Evolutionary conservation across 23 tunicate species (phyloP), one percentile per base, ranked within the genome.

Genomic region (Halocynthia roretzi): DNA sequence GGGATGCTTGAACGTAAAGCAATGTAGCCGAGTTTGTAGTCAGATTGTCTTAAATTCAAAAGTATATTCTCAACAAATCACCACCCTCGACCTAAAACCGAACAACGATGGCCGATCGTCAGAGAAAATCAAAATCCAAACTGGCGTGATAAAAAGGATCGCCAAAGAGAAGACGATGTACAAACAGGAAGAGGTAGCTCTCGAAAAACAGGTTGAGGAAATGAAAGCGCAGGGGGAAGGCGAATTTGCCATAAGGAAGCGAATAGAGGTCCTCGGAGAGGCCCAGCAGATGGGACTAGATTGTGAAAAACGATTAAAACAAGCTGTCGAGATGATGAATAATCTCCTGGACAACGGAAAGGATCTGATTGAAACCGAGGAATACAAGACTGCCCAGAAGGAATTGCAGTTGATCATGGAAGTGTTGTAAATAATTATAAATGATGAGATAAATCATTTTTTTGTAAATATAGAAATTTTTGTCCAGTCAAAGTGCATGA

Each of bases 71-170:
- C 44, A 4, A 31, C 4, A 31, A 31, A 31, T 31, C 4, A 31
- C 44, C 44, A 31, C 44, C 44, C 44, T 31, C 44, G 44, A 31
- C 44, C 44, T 31, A 31, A 31, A 31, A 31, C 44, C 44, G 4
- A 31, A 4, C 44, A 31, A 31, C 44, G 18, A 92, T 92, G 98
- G 98, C 90, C 12, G 92, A 77, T 67, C 66, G 70, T 18, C 72
- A 87, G 73, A 82, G 85, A 74, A 92, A 61, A 56, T 92, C 18
- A 82, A 80, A 82, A 92, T 92, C 60, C 98, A 92, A 75, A 92
- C 98, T 53, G 98, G 98, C 4, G 92, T 92, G 12, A 92, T 92
- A 7, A 86, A 78, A 60, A 77, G 98, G 56, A 92, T 92, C 61
- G 72, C 85, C 20, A 92, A 92, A 71, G 98, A 92, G 55, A 86